Evolutionary conservation across 2,797 vertebrate species (phyloP).

Genomic region (Gambusia yucatana): DNA sequence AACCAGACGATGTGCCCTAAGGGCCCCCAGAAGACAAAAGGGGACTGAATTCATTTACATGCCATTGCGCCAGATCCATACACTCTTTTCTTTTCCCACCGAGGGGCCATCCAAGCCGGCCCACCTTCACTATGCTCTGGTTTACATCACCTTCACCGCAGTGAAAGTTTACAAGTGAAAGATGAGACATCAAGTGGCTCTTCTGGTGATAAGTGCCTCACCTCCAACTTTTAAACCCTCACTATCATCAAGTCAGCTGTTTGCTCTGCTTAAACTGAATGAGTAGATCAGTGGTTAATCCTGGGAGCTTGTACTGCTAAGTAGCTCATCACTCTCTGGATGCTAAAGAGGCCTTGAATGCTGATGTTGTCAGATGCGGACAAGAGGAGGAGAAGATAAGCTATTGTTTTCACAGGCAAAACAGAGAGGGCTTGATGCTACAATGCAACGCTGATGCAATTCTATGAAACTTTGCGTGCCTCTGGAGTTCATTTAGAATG

Average conservation of each 20-base stretch:
- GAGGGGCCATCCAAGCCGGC: slow-evolving; percentile 50
- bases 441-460: slow-evolving; percentile 76
- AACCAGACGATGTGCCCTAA: slow-evolving; percentile 69
- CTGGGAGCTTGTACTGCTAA: slow-evolving; percentile 71
- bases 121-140: slow-evolving; percentile 22
- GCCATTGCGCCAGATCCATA: slow-evolving; percentile 49
- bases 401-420: slow-evolving; percentile 77
- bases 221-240: slow-evolving; percentile 76
- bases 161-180: slow-evolving; percentile 74
- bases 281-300: slow-evolving; percentile 81
- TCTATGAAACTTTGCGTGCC: slow-evolving; percentile 59
- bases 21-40: slow-evolving; percentile 66
- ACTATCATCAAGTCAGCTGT: slow-evolving; percentile 70
- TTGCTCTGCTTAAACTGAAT: slow-evolving; percentile 76
- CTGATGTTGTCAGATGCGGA: slow-evolving; percentile 78
- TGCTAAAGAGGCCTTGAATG: slow-evolving; percentile 72
- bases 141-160: slow-evolving; percentile 53
- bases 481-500: slow-evolving; percentile 49
- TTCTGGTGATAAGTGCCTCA: slow-evolving; percentile 71
- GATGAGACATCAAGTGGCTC: slow-evolving; percentile 70
- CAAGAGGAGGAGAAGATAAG: slow-evolving; percentile 68
- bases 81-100: slow-evolving; percentile 48
- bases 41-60: slow-evolving; percentile 72
- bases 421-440: slow-evolving; percentile 60
- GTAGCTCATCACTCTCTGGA: slow-evolving; percentile 74